A percentile compares a stretch with the other conserved stretches of the same genome.
phyloP scores from a whole-genome alignment of 2,113 vertebrate species.

The Pterocles orientalis region DNA sequence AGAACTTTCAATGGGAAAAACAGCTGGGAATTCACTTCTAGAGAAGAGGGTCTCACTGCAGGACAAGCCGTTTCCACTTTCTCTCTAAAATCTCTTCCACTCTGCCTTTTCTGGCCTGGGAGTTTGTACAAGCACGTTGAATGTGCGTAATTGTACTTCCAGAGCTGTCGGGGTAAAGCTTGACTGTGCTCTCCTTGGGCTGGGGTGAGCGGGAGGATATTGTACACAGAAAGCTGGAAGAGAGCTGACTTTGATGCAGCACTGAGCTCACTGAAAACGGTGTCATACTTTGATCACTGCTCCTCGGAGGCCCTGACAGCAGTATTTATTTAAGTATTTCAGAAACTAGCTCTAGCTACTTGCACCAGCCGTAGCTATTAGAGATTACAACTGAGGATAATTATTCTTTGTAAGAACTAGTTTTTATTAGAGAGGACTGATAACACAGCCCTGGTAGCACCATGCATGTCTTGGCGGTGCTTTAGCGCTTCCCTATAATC shows the following conservation, averaged over 20 bases:
- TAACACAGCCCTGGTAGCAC: not conserved
- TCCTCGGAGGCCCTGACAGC: not conserved
- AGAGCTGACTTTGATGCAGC: not conserved
- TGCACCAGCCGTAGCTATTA: not conserved
- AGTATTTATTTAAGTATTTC: not conserved
- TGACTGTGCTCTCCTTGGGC: not conserved
- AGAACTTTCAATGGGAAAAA: not conserved
- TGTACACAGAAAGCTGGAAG: not conserved
- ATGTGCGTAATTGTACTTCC: not conserved
- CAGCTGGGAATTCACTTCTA: not conserved
- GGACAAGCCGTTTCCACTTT: not conserved
- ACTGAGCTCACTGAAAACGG: not conserved
- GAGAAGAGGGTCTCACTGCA: not conserved
- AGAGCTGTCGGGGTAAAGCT: not conserved
- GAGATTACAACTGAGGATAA: not conserved
- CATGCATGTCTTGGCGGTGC: not conserved
- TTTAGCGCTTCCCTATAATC: not conserved
- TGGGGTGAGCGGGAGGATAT: not conserved
- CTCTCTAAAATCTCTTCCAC: not conserved
- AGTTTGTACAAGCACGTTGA: not conserved
- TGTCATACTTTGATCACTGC: not conserved
- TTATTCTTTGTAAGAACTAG: not conserved
- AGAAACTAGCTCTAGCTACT: not conserved
- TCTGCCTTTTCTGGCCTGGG: not conserved
- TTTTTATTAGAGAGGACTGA: not conserved